phyloP scores from a whole-genome alignment of 2,888 invertebrate species.

The Julus scanicus region DNA sequence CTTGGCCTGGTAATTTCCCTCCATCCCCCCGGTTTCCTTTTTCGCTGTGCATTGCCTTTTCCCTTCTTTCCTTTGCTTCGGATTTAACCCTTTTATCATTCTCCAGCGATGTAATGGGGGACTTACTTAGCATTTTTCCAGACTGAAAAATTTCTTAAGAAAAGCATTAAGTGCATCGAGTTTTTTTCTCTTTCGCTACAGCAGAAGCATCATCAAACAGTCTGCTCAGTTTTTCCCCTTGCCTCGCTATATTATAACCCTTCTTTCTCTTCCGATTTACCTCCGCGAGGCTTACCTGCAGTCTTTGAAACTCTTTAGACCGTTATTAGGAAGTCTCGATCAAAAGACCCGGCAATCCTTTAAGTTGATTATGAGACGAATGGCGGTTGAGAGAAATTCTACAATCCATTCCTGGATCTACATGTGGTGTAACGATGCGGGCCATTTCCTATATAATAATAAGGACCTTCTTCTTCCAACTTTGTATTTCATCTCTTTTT shows the following conservation, averaged over 20 bases:
- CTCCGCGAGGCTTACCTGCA: neutral
- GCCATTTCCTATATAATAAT: neutral
- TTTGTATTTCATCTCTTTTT: constrained; percentile 3
- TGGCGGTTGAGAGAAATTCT: neutral
- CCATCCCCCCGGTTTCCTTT: neutral
- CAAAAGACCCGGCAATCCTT: constrained; percentile 38
- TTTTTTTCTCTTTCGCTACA: neutral
- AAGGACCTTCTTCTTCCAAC: neutral
- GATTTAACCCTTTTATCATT: constrained; percentile 43
- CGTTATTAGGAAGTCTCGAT: constrained; percentile 41
- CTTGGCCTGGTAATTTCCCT: constrained; percentile 45
- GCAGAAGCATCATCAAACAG: constrained; percentile 17
- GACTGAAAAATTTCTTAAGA: constrained; percentile 41
- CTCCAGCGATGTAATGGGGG: constrained; percentile 40
- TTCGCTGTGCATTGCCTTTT: neutral
- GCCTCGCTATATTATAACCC: neutral
- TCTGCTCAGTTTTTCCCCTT: neutral
- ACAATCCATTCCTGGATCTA: neutral
- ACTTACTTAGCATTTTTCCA: constrained; percentile 43
- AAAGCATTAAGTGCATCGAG: constrained; percentile 39
- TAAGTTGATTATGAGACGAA: constrained; percentile 40
- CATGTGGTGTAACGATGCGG: neutral
- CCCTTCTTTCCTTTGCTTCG: neutral
- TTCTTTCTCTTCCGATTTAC: constrained; percentile 29
- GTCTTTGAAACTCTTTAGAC: constrained; percentile 43